Percentiles rank a stretch among this genome's conserved stretches.
Evolutionary conservation across 2,888 invertebrate genomes (phyloP).

Genomic region (Congeria kusceri): DNA sequence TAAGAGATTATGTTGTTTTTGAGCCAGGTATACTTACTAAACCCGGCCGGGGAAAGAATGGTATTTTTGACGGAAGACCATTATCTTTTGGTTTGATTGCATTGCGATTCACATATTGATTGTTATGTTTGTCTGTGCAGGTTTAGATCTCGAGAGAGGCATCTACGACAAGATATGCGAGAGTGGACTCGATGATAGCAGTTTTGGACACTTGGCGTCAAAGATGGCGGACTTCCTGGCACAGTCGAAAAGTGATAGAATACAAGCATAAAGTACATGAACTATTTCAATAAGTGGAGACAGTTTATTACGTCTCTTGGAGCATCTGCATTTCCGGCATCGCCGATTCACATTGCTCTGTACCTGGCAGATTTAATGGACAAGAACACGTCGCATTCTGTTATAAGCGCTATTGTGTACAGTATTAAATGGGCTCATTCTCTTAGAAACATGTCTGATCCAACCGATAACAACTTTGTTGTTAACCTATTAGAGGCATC

Average conservation of each 20-base stretch:
- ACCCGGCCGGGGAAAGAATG: constrained; percentile 28
- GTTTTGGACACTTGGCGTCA: constrained; percentile 3
- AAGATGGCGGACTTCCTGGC: constrained; percentile 19
- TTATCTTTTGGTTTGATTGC: constrained; percentile 35
- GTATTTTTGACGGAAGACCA: constrained; percentile 26
- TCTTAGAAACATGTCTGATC: constrained; percentile 26
- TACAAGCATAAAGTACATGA: constrained; percentile 39
- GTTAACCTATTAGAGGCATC: constrained; percentile 44
- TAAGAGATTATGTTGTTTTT: too few species aligned
- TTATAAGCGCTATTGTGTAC: constrained; percentile 33
- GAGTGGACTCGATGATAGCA: neutral
- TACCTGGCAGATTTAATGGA: constrained; percentile 46
- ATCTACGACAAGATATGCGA: constrained; percentile 9
- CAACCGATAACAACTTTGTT: constrained; percentile 51
- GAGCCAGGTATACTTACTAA: neutral
- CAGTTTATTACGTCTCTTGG: constrained; percentile 33
- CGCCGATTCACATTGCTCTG: constrained; percentile 42
- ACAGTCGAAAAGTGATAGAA: constrained; percentile 38
- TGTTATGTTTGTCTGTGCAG: constrained; percentile 8
- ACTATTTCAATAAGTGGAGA: constrained; percentile 37
- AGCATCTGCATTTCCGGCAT: constrained; percentile 36
- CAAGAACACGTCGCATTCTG: constrained; percentile 27
- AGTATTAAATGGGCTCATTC: constrained; percentile 43
- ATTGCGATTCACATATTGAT: too few species aligned
- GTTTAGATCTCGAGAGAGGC: constrained; percentile 6